These are phyloP conservation scores for Saccopteryx bilineata DNA, from an alignment of 2,113 vertebrate species.

Conservation along the genomic window DNA sequence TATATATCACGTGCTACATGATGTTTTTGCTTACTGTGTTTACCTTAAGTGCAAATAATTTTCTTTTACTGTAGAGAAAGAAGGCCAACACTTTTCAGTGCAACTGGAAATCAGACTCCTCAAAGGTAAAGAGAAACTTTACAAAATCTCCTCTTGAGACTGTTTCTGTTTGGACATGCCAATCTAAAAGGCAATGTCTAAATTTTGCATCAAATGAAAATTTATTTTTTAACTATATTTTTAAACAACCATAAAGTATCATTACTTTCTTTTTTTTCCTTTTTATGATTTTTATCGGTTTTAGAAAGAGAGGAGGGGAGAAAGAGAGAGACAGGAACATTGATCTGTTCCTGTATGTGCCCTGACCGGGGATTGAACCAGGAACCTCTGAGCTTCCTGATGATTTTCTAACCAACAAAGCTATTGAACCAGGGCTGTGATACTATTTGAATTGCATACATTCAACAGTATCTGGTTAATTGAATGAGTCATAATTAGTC, in stretches of 20 bases:
- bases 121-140: background rate
- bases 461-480: background rate
- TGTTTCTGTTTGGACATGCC: slow-evolving; percentile 5
- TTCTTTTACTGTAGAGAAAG: background rate
- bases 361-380: too few relatives aligned
- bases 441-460: background rate
- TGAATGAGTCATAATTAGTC: slow-evolving; percentile 16
- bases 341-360: too few relatives aligned
- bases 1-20: background rate
- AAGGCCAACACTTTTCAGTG: background rate
- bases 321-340: too few relatives aligned
- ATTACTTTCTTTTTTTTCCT: too few relatives aligned
- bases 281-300: too few relatives aligned
- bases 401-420: too few relatives aligned
- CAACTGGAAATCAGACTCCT: background rate
- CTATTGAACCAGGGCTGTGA: background rate
- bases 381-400: too few relatives aligned
- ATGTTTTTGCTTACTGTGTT: background rate
- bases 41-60: background rate
- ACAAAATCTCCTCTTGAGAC: background rate
- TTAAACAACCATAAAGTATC: too few relatives aligned
- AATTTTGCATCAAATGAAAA: background rate
- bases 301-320: too few relatives aligned
- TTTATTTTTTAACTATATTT: background rate
- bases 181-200: background rate